These are phyloP conservation scores for Crossocerus cetratus DNA, from an alignment of 2,888 invertebrate genomes.

Conservation along the genomic window DNA sequence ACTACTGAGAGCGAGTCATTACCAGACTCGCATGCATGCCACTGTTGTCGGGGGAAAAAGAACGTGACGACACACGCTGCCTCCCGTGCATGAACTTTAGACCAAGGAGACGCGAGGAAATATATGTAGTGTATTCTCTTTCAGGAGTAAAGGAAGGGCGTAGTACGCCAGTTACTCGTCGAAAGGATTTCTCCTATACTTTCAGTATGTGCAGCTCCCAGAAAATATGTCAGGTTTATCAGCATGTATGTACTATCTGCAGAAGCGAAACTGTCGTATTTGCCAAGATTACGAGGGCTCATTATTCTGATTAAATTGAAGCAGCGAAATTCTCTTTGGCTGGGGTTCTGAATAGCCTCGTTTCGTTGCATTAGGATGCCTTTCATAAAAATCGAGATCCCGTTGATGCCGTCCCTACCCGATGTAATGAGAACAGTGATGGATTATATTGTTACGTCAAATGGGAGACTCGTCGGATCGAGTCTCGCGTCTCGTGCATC, in stretches of 20 bases:
- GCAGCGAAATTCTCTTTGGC: not conserved
- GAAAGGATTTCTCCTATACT: no score
- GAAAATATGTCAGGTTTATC: no score
- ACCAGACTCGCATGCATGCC: conserved; percentile 27
- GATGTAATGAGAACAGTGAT: no score
- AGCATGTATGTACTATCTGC: no score
- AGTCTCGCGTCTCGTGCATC: no score
- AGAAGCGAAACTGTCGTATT: not conserved
- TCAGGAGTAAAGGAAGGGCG: not conserved
- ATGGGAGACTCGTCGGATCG: no score
- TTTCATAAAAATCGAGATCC: not conserved
- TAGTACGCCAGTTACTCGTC: not conserved
- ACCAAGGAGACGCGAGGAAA: not conserved
- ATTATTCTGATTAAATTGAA: not conserved
- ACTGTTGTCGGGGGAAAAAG: conserved; percentile 16
- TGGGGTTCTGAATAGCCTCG: not conserved
- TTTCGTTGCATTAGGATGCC: not conserved
- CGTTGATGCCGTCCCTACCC: no score
- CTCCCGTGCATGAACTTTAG: no score
- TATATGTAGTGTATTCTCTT: not conserved
- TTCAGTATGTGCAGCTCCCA: no score
- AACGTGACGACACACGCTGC: conserved; percentile 10
- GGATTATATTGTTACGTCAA: no score
- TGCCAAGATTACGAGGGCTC: not conserved
- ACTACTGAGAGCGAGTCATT: conserved; percentile 55